Evolutionary conservation across 2,888 invertebrate genomes (phyloP), one percentile per base, ranked within the genome.

Genomic region (Dicycla oo): DNA sequence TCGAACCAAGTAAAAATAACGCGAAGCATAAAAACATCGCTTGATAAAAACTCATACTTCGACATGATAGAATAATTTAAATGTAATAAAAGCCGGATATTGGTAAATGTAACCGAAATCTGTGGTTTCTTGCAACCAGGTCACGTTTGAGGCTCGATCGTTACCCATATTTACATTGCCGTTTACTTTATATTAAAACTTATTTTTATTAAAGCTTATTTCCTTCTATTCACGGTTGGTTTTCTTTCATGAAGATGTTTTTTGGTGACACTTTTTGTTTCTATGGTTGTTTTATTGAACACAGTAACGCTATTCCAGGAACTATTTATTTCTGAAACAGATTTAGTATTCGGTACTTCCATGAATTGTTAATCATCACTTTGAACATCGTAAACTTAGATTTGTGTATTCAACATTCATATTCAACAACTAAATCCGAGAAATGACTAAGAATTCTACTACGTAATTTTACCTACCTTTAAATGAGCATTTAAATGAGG

Each of bases 161-260:
- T 85, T 83, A 80, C 78, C 64, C 66, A 70, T 82, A 85, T 82
- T 80, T 83, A 73, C 78, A 80, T 80, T 73, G 68, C 30, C 75
- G 78, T 84, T 85, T 84, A 77, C 76, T 81, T 84, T 85, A 82
- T 84, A 84, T 84, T 85, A 85, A 85, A 85, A 85, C 84, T 73
- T 85, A 85, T 85, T 83, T 80, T 83, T 80, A 85, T 76, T 82
- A 75, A 83, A 83, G 75, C 80, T 78, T 85, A 75, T 83, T 69
- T n/a, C n/a, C n/a, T n/a, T 85, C 74, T 83, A 83, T 85, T 83
- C 85, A 81, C 68, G 34, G 38, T 57, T 47, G 62, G 61, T 47
- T 77, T 70, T 77, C 60, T 73, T 74, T 77, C 68, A 66, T 73
- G 70, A 71, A 71, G 34, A 58, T 73, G 54, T 71, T 69, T 53